Evolutionary conservation across 2,113 vertebrate genomes (phyloP).

Genomic region (Agapornis roseicollis): DNA sequence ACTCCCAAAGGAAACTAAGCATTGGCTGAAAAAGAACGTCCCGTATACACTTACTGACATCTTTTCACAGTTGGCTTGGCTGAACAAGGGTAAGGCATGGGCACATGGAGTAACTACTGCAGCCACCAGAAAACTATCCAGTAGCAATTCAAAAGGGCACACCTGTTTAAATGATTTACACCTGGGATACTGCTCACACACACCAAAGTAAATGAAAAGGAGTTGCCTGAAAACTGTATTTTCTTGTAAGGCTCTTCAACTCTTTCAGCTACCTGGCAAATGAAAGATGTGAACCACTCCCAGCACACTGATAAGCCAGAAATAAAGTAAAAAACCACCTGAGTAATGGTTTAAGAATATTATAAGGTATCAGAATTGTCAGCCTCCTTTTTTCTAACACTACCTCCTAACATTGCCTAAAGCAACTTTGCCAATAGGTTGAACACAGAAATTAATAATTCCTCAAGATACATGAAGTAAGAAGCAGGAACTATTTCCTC

Average conservation of each 20-base stretch:
- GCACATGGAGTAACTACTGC: background rate
- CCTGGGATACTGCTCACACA: background rate
- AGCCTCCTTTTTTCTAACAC: background rate
- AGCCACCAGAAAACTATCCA: background rate
- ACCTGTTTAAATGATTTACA: background rate
- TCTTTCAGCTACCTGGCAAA: background rate
- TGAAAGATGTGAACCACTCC: background rate
- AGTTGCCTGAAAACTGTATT: background rate
- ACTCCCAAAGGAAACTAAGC: background rate
- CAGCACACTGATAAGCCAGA: background rate
- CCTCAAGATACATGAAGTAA: background rate
- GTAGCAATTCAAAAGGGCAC: background rate
- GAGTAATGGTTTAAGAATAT: background rate
- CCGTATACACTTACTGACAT: background rate
- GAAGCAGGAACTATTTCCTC: background rate
- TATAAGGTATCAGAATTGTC: background rate
- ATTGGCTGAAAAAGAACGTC: background rate
- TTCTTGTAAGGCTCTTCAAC: background rate
- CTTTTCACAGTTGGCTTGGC: background rate
- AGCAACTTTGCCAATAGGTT: background rate
- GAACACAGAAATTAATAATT: background rate
- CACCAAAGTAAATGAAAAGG: background rate
- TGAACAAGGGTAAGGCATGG: background rate
- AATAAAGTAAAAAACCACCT: background rate
- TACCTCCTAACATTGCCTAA: background rate